phyloP scores from a whole-genome alignment of 2,797 vertebrate species.

The Parauchenoglanis ngamensis region DNA sequence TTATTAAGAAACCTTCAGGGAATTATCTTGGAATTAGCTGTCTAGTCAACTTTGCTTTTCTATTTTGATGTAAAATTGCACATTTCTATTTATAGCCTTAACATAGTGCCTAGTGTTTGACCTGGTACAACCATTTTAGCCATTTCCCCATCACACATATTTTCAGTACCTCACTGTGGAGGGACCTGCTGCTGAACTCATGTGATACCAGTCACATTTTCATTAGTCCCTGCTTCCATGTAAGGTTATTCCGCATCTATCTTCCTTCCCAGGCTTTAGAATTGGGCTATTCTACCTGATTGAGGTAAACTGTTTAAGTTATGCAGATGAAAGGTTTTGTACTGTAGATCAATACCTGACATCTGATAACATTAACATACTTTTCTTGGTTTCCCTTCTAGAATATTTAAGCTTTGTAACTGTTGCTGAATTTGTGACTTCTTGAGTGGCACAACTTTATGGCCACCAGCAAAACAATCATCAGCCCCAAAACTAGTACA shows the following conservation, averaged over 20 bases:
- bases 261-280: background rate
- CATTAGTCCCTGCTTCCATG: conserved; percentile 9
- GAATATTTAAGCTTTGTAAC: conserved; percentile 67
- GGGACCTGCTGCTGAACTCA: conserved; percentile 35
- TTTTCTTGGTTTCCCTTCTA: conserved; percentile 23
- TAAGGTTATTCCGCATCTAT: background rate
- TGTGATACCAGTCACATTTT: conserved; percentile 38
- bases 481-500: conserved; percentile 55
- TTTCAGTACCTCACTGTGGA: background rate
- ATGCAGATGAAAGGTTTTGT: background rate
- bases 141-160: conserved; percentile 13
- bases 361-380: background rate
- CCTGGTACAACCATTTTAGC: background rate
- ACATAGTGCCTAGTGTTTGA: conserved; percentile 22
- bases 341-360: background rate
- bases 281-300: conserved; percentile 1
- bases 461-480: conserved; percentile 54
- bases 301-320: background rate
- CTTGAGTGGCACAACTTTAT: conserved; percentile 64
- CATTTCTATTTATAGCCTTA: background rate
- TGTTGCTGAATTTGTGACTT: conserved; percentile 61
- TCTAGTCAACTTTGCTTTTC: background rate
- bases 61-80: conserved; percentile 3
- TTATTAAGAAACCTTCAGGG: background rate
- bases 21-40: background rate